These are phyloP conservation scores for Cyprinodon tularosa DNA, from an alignment of 2,113 vertebrate genomes.

Conservation along the genomic window DNA sequence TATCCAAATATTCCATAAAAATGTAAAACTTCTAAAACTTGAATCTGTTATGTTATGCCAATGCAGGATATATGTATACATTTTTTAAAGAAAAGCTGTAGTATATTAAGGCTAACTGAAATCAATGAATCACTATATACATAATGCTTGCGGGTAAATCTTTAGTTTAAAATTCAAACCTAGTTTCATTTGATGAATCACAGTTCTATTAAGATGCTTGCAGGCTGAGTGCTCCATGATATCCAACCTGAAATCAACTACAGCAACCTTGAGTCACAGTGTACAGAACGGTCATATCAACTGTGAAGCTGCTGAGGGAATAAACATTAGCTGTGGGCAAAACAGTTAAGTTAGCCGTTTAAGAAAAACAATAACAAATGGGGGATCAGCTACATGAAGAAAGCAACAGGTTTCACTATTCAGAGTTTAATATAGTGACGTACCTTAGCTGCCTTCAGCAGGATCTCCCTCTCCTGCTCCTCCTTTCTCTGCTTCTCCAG, in stretches of 20 bases:
- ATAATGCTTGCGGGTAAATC: neutral
- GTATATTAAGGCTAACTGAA: neutral
- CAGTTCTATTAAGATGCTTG: neutral
- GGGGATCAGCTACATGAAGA: neutral
- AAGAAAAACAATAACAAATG: neutral
- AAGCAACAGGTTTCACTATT: neutral
- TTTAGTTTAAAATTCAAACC: neutral
- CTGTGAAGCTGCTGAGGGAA: neutral
- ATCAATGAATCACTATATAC: neutral
- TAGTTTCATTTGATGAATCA: neutral
- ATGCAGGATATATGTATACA: too few relatives aligned
- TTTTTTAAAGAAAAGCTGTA: too few relatives aligned
- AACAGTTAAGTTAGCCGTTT: neutral
- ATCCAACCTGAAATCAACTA: neutral
- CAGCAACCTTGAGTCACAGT: neutral
- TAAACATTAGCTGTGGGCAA: neutral
- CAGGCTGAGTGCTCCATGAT: too few relatives aligned
- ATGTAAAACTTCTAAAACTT: too few relatives aligned
- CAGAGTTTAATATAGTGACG: neutral
- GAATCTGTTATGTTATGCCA: neutral
- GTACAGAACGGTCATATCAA: neutral
- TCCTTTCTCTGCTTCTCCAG: conserved; percentile 96
- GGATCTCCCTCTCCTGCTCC: conserved; percentile 95
- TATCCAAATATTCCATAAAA: too few relatives aligned
- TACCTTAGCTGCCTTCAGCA: conserved; percentile 97